Conservation (phyloP, 2,888 invertebrate species). For the Nezara viridula region DNA sequence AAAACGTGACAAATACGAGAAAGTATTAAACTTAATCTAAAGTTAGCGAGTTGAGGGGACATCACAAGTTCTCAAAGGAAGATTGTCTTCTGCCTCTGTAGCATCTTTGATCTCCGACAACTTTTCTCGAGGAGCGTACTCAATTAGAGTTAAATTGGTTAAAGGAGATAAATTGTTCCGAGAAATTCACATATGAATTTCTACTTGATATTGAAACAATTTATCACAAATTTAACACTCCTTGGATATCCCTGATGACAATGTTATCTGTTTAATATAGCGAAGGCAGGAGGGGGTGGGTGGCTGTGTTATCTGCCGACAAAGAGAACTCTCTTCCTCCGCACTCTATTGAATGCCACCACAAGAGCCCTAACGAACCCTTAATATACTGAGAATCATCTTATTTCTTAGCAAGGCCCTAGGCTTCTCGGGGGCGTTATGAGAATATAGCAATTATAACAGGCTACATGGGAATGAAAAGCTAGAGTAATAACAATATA, state of each 20-base stretch:
- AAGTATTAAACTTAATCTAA: constrained; percentile 17
- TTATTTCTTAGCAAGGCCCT: background rate
- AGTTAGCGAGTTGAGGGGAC: background rate
- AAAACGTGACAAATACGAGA: constrained; percentile 15
- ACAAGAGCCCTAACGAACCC: background rate
- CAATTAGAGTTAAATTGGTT: background rate
- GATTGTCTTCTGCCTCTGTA: background rate
- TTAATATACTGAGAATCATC: background rate
- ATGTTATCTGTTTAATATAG: constrained; percentile 15
- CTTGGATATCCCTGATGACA: background rate
- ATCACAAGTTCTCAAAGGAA: background rate
- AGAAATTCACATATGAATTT: background rate
- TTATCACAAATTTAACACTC: background rate
- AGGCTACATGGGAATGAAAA: background rate
- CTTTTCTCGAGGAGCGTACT: background rate
- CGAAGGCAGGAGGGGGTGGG: background rate
- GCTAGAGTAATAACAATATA: background rate
- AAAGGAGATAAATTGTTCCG: background rate
- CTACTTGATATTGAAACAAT: background rate
- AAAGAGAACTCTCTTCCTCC: background rate
- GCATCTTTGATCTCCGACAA: background rate
- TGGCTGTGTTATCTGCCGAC: background rate
- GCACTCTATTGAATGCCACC: background rate
- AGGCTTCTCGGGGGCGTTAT: background rate
- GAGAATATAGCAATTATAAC: background rate